These are phyloP conservation scores for Amphimallon solstitiale DNA, from an alignment of 2,888 invertebrate genomes.

Conservation along the genomic window DNA sequence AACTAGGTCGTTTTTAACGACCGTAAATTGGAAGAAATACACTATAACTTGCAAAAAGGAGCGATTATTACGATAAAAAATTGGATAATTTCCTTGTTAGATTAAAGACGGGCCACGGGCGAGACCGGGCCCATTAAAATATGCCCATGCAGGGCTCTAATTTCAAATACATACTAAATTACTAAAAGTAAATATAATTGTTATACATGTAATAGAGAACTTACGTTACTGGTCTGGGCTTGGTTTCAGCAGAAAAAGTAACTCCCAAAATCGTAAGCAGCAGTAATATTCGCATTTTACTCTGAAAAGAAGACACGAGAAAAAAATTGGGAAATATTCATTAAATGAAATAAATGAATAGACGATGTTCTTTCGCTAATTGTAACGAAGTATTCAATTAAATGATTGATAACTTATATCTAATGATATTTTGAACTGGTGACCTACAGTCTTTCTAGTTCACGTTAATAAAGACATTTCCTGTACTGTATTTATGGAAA, in stretches of 20 bases:
- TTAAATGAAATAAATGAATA: background rate
- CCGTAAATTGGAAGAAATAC: no score
- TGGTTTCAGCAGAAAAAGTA: constrained; percentile 4
- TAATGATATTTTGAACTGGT: constrained; percentile 26
- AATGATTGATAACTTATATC: constrained; percentile 28
- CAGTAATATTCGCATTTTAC: constrained; percentile 18
- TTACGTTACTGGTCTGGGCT: constrained; percentile 35
- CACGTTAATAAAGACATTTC: constrained; percentile 17
- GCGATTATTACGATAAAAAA: no score
- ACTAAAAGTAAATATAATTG: no score
- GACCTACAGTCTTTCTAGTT: constrained; percentile 23
- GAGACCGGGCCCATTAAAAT: no score
- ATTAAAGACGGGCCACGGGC: no score
- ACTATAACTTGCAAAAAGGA: no score
- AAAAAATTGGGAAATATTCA: background rate
- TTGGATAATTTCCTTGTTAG: no score
- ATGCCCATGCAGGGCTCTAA: no score
- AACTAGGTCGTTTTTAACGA: no score
- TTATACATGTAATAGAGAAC: no score
- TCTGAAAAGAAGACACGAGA: constrained; percentile 8
- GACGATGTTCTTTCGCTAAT: constrained; percentile 9
- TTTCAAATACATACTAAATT: no score
- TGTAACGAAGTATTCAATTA: constrained; percentile 30
- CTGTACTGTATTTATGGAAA: background rate
- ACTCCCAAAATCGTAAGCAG: background rate